Evolutionary conservation across 2,888 invertebrate genomes (phyloP), one percentile per base, ranked within the genome.

Genomic region (Coecobrya sp.): DNA sequence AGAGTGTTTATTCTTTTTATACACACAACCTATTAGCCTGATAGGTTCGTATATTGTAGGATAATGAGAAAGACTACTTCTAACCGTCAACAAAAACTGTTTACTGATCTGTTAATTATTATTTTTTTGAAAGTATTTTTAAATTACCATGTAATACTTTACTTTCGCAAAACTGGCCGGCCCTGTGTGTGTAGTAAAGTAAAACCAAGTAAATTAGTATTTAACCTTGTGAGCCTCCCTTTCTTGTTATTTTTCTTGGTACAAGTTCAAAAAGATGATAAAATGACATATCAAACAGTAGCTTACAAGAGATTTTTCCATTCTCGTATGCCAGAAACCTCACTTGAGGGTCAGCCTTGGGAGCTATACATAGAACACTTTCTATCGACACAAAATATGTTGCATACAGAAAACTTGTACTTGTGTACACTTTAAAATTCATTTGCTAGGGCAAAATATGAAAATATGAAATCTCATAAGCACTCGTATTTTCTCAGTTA

Each of bases 331-430:
- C 90, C 90, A 86, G 90, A 89, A 68, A 82, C 68, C 68, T 81
- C 68, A 22, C 22, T 42, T 62, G 76, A 89, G 89, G 89, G 81
- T 82, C 89, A 91, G 49, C 90, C 90, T 91, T 91, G 90, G 65
- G 76, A 85, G 85, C 49, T 82, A 82, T 42, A 73, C 52, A 30
- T 45, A 85, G 49, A 25, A 42, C 68, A 81, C 79, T 81, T 68
- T 68, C 87, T 89, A 89, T 42, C 30, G 7, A 55, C 55, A 52
- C 16, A 25, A 8, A 11, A 25, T 68, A 22, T 22, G 0, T 49
- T 76, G n/a, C 73, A 8, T 13, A 16, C 36, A 59, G 7, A 19
- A 3, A 19, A 19, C 19, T 68, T 30, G 2, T 16, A 68, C 68
- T 11, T 55, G 25, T 52, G 11, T 42, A 16, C 30, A 22, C 22